phyloP scores from a whole-genome alignment of 1,140 invertebrate genomes.

The Pemphigus obesinymphae region DNA sequence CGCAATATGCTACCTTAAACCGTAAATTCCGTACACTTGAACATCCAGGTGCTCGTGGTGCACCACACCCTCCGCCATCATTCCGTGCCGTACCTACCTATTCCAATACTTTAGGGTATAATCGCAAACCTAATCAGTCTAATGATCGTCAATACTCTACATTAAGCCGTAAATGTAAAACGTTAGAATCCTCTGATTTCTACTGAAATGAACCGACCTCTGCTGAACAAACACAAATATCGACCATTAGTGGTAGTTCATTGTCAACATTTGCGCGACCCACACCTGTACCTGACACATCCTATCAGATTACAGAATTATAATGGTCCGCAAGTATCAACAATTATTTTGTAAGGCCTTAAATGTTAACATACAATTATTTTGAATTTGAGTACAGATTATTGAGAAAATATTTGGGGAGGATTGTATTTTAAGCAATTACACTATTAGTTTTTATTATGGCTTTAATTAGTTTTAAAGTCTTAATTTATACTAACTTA shows the following conservation, averaged over 20 bases:
- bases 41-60: slow-evolving; percentile 44
- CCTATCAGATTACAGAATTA: slow-evolving; percentile 42
- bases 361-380: not conserved
- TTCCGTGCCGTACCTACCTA: slow-evolving; percentile 46
- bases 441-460: not conserved
- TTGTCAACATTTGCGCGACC: slow-evolving; percentile 36
- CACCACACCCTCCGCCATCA: slow-evolving; percentile 43
- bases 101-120: slow-evolving; percentile 45
- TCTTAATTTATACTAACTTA: not conserved
- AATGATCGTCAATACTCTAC: slow-evolving; percentile 57
- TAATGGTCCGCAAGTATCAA: slow-evolving; percentile 1
- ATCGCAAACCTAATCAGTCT: slow-evolving; percentile 42
- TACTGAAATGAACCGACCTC: slow-evolving; percentile 70
- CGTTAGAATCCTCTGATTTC: slow-evolving; percentile 86
- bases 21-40: slow-evolving; percentile 49
- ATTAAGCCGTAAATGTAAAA: slow-evolving; percentile 90
- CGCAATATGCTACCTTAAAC: slow-evolving; percentile 66
- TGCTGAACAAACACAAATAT: slow-evolving; percentile 43
- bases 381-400: slow-evolving; percentile 26
- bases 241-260: slow-evolving; percentile 29
- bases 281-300: slow-evolving; percentile 31
- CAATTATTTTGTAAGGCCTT: not conserved
- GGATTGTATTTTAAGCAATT: not conserved
- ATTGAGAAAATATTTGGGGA: slow-evolving; percentile 9
- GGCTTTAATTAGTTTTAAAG: not conserved